Evolutionary conservation across 2,797 vertebrate species (phyloP), one percentile per base, ranked within the genome.

Genomic region (Anguilla megastoma): DNA sequence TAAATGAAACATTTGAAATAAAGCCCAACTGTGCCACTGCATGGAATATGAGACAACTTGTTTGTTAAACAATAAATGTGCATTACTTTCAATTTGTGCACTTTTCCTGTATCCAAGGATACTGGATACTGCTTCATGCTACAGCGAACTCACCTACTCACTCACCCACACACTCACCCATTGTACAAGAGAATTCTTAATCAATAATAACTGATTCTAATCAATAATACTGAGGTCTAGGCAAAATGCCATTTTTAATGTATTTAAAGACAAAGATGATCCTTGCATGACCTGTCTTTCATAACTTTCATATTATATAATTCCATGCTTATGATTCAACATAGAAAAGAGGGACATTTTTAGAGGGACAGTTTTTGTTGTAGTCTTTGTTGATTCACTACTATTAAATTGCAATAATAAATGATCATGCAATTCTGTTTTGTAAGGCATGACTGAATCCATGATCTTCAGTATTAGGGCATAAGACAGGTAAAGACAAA

Each of bases 181-280:
- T 27, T 54, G 21, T 33, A 30, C 16, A 45, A 85, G 5, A 85
- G 6, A 7, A 54, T 87, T 50, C 58, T 52, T 80, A 85, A 66
- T 66, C 41, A 52, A 24, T 52, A 33, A 69, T n/a, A 52, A 60
- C 30, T 45, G 3, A 45, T 45, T 45, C 41, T 45, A 45, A 45
- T 45, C 41, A 45, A 45, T 45, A 45, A 45, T 45, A 18, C 36
- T 45, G 33, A 85, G n/a, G 58, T 85, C 33, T 60, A 33, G 21
- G 54, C 52, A 83, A 52, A 85, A 36, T 71, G 45, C 74, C 56
- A 63, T 87, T 83, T 87, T 36, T 24, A 83, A 87, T 52, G 50
- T 27, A 50, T 66, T 87, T 83, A 83, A 69, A 52, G 9, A 27
- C 1, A 30, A 66, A 30, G 45, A 52, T 82, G 63, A 48, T n/a